Conservation (phyloP, 2,113 vertebrate species). For the Crocuta crocuta region DNA sequence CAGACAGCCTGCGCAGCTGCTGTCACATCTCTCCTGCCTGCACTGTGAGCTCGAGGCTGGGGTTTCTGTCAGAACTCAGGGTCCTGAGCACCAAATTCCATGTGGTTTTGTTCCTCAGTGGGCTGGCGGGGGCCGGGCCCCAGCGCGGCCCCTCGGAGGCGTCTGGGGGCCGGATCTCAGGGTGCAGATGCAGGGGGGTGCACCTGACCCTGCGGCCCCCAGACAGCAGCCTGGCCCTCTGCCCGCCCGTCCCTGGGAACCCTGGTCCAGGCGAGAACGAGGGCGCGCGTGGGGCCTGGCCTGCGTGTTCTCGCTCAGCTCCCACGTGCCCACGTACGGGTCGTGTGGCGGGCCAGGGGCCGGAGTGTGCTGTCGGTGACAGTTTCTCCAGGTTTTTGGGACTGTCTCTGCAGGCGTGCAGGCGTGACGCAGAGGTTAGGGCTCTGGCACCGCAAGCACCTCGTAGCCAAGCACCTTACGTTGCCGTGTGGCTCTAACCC, state of each 20-base stretch:
- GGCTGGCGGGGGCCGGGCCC: neutral
- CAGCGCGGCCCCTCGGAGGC: neutral
- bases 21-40: neutral
- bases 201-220: neutral
- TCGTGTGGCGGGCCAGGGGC: fast-evolving
- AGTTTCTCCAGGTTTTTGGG: neutral
- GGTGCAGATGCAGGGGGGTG: neutral
- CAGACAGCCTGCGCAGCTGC: neutral
- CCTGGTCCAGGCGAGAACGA: neutral
- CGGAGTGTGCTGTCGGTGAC: neutral
- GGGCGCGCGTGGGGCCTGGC: neutral
- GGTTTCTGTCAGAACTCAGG: neutral
- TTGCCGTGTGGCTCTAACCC: neutral
- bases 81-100: fast-evolving
- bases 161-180: fast-evolving
- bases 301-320: neutral
- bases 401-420: neutral
- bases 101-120: too few relatives aligned
- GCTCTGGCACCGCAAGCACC: neutral
- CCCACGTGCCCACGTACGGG: neutral
- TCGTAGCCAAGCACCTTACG: fast-evolving
- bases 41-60: too few relatives aligned
- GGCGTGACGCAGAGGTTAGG: neutral
- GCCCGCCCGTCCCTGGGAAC: neutral
- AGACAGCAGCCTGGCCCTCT: too few relatives aligned